Percentiles rank a stretch among this genome's conserved stretches.
Conservation (phyloP, 2,113 vertebrate species). For the Camarhynchus parvulus region DNA sequence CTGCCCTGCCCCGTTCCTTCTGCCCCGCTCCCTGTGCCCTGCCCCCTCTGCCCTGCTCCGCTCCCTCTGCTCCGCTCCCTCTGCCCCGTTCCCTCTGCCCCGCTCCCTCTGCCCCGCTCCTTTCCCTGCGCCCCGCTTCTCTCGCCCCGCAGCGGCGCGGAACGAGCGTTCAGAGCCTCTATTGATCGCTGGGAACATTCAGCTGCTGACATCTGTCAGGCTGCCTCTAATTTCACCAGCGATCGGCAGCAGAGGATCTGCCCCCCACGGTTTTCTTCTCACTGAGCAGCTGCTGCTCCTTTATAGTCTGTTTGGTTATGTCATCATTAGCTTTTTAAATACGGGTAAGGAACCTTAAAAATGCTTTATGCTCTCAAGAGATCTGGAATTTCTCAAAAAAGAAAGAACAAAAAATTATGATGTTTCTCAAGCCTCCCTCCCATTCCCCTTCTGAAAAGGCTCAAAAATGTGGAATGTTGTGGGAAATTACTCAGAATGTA, state of each 20-base stretch:
- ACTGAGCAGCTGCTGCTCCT: conserved; percentile 32
- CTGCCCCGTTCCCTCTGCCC: too few species aligned
- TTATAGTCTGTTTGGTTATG: conserved; percentile 36
- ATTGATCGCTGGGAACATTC: background rate
- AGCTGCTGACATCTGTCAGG: background rate
- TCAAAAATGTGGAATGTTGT: conserved; percentile 55
- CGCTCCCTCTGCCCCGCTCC: too few species aligned
- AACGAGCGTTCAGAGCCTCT: too few species aligned
- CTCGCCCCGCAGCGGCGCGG: too few species aligned
- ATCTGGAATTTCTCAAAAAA: conserved; percentile 32
- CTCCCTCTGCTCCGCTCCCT: too few species aligned
- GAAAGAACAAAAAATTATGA: background rate
- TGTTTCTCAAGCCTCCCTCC: conserved; percentile 15
- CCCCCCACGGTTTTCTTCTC: background rate
- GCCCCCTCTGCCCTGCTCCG: too few species aligned
- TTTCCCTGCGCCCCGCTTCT: too few species aligned
- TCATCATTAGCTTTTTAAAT: conserved; percentile 41
- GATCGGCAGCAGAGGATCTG: background rate
- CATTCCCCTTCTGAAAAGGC: conserved; percentile 21
- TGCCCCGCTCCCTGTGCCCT: too few species aligned
- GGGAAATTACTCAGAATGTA: conserved; percentile 67
- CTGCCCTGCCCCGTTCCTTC: too few species aligned
- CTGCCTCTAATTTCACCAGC: background rate
- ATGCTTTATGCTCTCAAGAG: conserved; percentile 10
- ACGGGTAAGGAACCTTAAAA: conserved; percentile 7